Percentiles rank a stretch among this genome's conserved stretches.
Evolutionary conservation across 2,888 invertebrate genomes (phyloP).

Genomic region (Dyspetes luteomarginatus): DNA sequence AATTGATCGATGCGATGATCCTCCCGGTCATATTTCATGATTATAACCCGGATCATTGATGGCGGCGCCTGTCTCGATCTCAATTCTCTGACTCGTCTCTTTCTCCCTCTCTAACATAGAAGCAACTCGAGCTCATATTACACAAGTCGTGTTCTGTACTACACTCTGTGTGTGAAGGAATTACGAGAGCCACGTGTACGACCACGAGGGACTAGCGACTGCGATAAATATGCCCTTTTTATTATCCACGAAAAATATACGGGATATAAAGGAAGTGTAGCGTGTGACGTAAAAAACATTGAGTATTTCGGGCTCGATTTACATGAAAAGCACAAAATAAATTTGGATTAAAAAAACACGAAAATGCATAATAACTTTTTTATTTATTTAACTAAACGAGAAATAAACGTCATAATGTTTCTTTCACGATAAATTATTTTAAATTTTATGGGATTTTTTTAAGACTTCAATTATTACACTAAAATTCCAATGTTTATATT

Average conservation of each 20-base stretch:
- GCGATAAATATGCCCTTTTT: constrained; percentile 26
- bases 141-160: not conserved
- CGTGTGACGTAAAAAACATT: not conserved
- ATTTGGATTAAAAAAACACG: too few species aligned
- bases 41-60: constrained; percentile 35
- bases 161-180: constrained; percentile 31
- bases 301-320: not conserved
- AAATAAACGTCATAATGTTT: too few species aligned
- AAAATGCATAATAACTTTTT: too few species aligned
- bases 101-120: not conserved
- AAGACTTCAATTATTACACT: too few species aligned
- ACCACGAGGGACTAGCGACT: not conserved
- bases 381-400: too few species aligned
- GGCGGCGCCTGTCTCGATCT: constrained; percentile 47
- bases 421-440: too few species aligned
- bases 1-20: constrained; percentile 43
- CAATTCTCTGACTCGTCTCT: not conserved
- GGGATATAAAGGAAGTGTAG: not conserved
- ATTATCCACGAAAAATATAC: not conserved
- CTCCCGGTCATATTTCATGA: constrained; percentile 15
- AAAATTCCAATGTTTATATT: too few species aligned
- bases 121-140: not conserved
- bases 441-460: too few species aligned
- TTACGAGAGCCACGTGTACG: constrained; percentile 61
- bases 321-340: too few species aligned